Evolutionary conservation across 2,797 vertebrate species (phyloP).

Genomic region (Furcifer pardalis): DNA sequence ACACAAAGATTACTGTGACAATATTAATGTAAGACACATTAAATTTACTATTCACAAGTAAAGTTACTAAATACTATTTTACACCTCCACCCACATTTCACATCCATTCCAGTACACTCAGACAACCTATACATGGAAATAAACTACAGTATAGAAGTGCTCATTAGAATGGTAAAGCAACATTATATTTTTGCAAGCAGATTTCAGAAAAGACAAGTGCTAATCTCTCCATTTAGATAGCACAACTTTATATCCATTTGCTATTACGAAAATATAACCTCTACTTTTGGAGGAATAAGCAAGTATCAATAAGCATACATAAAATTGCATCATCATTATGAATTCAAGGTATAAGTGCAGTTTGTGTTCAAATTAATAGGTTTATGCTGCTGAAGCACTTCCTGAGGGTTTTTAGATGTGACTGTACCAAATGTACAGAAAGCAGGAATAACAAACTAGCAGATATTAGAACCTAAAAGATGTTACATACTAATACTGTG

Average conservation of each 20-base stretch:
- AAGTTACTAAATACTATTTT: not conserved
- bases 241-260: not conserved
- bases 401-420: not conserved
- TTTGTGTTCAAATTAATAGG: not conserved
- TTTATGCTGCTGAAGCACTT: not conserved
- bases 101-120: not conserved
- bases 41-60: not conserved
- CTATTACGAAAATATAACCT: not conserved
- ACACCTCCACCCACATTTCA: not conserved
- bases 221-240: conserved; percentile 1
- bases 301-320: not conserved
- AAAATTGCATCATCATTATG: not conserved
- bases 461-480: not conserved
- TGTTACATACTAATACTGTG: not conserved
- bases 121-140: not conserved
- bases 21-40: not conserved
- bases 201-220: not conserved
- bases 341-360: not conserved
- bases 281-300: not conserved
- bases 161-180: conserved; percentile 25
- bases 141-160: not conserved
- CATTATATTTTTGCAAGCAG: not conserved
- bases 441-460: not conserved
- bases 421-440: not conserved
- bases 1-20: not conserved